Evolutionary conservation across 2,888 invertebrate genomes (phyloP), one percentile per base, ranked within the genome.

Genomic region (Arrhopalites spinosus): DNA sequence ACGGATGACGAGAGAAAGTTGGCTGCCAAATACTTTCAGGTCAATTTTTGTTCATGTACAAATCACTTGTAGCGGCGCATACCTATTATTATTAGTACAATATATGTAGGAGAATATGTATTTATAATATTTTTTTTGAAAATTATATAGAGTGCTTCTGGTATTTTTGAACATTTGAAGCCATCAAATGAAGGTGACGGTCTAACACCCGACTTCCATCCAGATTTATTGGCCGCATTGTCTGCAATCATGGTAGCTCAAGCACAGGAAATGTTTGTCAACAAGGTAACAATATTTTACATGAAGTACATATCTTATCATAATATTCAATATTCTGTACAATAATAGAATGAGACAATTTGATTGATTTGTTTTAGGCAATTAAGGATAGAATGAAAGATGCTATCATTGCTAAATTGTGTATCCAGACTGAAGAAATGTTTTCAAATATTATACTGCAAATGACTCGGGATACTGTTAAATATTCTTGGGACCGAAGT

Each of bases 241-340:
- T 89, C 93, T 73, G 89, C 92, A 69, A 87, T 99, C 8, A 97
- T 98, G 96, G 87, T 98, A 69, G 98, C 99, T n/a, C 98, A 99
- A 87, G 98, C 96, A 17, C 99, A 99, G 87, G 99, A 99, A 87
- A 93, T 96, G 81, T 94, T 98, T 86, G 95, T 95, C 3, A 3
- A 45, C 66, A 25, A 66, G 36, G 36, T 36, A 7, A 36, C 5
- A 36, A 7, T 36, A 36, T 36, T 36, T 7, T 11, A 36, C 36
- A 36, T 7, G 36, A 7, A 36, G 36, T n/a, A n/a, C n/a, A n/a
- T n/a, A n/a, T n/a, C n/a, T n/a, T n/a, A n/a, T n/a, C 36, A 36
- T 36, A 36, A 11, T 36, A 36, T 3, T 7, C 36, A 7, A 36
- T 36, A 11, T 7, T 36, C 36, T 36, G 36, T 36, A 36, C 3